These are phyloP conservation scores for Diadophis punctatus DNA, from an alignment of 2,113 vertebrate genomes.

Conservation along the genomic window DNA sequence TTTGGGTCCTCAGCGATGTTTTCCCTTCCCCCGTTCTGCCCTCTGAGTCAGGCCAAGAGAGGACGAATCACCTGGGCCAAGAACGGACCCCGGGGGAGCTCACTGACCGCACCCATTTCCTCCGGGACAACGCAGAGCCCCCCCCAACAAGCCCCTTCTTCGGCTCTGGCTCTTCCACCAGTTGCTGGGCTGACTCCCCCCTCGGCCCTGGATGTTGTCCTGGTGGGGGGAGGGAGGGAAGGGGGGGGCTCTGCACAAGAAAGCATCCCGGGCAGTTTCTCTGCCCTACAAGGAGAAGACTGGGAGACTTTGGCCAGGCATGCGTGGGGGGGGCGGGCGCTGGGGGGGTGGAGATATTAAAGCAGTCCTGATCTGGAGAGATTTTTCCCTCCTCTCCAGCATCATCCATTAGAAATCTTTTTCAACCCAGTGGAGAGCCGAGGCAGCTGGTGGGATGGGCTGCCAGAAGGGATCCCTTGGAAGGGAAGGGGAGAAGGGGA, in stretches of 20 bases:
- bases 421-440: neutral
- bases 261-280: neutral
- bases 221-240: too few relatives aligned
- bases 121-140: neutral
- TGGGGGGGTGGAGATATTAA: neutral
- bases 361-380: neutral
- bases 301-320: neutral
- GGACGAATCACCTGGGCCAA: neutral
- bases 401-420: neutral
- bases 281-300: neutral
- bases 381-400: neutral
- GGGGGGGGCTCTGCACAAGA: neutral
- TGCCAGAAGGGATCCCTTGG: neutral
- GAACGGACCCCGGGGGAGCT: neutral
- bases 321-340: rapidly evolving
- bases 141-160: neutral
- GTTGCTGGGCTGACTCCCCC: too few relatives aligned
- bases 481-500: neutral
- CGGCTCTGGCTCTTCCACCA: neutral
- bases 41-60: neutral
- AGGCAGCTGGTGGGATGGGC: neutral
- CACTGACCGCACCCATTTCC: neutral
- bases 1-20: neutral
- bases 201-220: neutral
- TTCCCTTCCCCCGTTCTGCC: neutral